phyloP scores from a whole-genome alignment of 2,113 vertebrate species.

The Pedionomus torquatus region DNA sequence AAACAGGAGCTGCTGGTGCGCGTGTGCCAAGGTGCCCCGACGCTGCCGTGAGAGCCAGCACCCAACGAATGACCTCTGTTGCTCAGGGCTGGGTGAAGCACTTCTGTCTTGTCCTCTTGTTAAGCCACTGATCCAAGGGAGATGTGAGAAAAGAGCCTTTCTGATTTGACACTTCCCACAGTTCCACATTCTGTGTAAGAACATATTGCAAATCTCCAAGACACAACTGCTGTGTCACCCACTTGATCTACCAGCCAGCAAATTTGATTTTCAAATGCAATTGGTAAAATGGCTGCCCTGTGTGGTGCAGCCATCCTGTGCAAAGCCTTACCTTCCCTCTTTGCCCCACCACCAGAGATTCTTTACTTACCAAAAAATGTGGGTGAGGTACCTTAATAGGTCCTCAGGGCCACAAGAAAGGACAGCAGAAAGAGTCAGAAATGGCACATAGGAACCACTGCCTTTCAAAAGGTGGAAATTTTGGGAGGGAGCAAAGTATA shows the following conservation, averaged over 20 bases:
- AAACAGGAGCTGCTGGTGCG: neutral
- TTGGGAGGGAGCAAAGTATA: neutral
- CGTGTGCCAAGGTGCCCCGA: neutral
- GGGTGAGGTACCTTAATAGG: neutral
- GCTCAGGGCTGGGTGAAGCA: neutral
- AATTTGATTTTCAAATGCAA: neutral
- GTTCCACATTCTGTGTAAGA: neutral
- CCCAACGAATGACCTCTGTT: accelerated
- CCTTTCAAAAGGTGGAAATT: neutral
- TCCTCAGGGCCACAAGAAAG: neutral
- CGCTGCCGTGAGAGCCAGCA: neutral
- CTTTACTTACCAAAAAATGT: neutral
- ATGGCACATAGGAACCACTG: accelerated
- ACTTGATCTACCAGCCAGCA: neutral
- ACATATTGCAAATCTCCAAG: neutral
- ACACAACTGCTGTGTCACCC: neutral
- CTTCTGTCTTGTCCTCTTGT: neutral
- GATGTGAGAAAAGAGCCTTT: neutral
- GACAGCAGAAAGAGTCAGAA: neutral
- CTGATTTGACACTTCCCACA: neutral
- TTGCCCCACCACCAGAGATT: neutral
- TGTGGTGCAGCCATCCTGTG: neutral
- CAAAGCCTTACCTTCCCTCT: neutral
- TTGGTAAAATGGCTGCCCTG: neutral
- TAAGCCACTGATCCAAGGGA: neutral